phyloP scores from a whole-genome alignment of 2,888 invertebrate genomes.

The Melanophora roralis region DNA sequence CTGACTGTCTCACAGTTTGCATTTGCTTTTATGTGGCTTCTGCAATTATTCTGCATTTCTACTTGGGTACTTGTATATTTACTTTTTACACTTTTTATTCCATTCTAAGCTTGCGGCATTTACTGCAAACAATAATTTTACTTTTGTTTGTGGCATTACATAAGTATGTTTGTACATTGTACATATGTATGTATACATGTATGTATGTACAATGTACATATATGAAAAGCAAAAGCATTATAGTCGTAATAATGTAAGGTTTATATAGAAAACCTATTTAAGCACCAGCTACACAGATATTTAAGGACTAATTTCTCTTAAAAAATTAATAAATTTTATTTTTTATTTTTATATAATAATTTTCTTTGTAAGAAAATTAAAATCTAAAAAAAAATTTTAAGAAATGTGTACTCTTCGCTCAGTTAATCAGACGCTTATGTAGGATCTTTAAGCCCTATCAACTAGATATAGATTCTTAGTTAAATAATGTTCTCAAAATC shows the following conservation, averaged over 20 bases:
- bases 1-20: constrained; percentile 3
- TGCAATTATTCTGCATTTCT: constrained; percentile 56
- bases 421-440: too few relatives aligned
- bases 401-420: too few relatives aligned
- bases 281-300: neutral
- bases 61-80: neutral
- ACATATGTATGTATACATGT: too few relatives aligned
- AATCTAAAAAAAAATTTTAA: too few relatives aligned
- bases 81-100: constrained; percentile 20
- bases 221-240: constrained; percentile 47
- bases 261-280: neutral
- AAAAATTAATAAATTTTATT: too few relatives aligned
- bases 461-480: too few relatives aligned
- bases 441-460: too few relatives aligned
- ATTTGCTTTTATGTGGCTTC: constrained; percentile 57
- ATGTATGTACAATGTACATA: too few relatives aligned
- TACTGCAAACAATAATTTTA: constrained; percentile 59
- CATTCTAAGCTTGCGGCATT: constrained; percentile 54
- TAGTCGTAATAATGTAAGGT: constrained; percentile 31
- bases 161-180: too few relatives aligned
- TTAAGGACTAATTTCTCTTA: neutral
- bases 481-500: too few relatives aligned
- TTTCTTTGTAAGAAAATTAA: too few relatives aligned
- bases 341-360: too few relatives aligned
- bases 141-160: constrained; percentile 59